These are phyloP conservation scores for Pteromalus puparum DNA, from an alignment of 1,140 invertebrate genomes.

Conservation along the genomic window DNA sequence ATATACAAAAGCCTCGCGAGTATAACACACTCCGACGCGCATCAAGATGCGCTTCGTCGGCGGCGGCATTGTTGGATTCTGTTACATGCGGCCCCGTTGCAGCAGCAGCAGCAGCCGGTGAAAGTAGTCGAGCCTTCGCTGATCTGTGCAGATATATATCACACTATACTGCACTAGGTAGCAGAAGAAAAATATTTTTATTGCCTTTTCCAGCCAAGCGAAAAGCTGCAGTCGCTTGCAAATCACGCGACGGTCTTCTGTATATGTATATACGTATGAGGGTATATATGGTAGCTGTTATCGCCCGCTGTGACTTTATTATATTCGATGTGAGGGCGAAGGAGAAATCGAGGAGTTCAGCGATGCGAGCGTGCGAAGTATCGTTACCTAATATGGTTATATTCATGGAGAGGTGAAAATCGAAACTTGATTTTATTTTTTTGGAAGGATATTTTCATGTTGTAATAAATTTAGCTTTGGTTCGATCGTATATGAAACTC, in stretches of 20 bases:
- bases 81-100: background rate
- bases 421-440: background rate
- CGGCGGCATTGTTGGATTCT: background rate
- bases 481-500: background rate
- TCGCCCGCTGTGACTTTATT: background rate
- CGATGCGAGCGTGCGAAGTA: background rate
- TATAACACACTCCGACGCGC: background rate
- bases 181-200: background rate
- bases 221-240: background rate
- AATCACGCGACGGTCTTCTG: background rate
- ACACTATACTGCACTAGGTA: no score
- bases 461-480: no score
- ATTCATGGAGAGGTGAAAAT: background rate
- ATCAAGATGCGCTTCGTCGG: background rate
- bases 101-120: background rate
- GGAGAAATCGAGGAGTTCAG: conserved; percentile 4
- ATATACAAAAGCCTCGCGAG: background rate
- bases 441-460: background rate
- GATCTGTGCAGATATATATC: background rate
- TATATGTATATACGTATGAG: background rate
- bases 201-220: background rate
- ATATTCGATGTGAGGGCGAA: background rate
- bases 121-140: background rate
- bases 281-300: background rate
- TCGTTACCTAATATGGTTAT: background rate